Conservation (phyloP, 2,888 invertebrate genomes). For the Coremacera marginata region DNA sequence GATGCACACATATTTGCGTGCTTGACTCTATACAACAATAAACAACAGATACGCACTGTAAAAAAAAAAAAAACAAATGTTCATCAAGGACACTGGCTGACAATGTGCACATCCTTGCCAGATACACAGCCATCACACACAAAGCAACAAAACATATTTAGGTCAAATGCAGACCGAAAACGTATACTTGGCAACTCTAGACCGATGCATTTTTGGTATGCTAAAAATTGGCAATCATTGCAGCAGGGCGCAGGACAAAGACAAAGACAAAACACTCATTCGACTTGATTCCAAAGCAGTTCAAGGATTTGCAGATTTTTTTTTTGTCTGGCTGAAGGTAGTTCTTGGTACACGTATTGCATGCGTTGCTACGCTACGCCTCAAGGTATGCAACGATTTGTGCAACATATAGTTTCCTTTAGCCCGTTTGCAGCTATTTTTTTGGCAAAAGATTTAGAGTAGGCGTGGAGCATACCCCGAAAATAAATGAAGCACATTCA, state of each 20-base stretch:
- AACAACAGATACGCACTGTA: not conserved
- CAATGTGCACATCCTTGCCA: not conserved
- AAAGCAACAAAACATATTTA: not conserved
- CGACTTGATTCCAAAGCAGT: not conserved
- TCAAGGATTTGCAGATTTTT: conserved; percentile 8
- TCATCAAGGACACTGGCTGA: not conserved
- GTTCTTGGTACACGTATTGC: not conserved
- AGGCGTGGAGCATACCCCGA: too few species aligned
- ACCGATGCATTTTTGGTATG: not conserved
- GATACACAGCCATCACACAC: not conserved
- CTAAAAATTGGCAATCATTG: not conserved
- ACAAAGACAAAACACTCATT: not conserved
- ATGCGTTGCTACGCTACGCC: not conserved
- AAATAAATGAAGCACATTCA: too few species aligned
- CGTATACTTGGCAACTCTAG: not conserved
- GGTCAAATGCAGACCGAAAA: not conserved
- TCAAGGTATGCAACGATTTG: not conserved
- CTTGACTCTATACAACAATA: not conserved
- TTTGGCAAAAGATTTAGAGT: too few species aligned
- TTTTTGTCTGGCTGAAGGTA: not conserved
- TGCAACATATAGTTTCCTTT: not conserved
- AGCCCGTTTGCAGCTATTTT: too few species aligned
- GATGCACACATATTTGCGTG: not conserved
- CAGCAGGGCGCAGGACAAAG: not conserved
- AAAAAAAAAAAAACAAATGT: not conserved